Base-by-base conservation (phyloP, 2,888 invertebrate species). In the Eubasilissa splendida region DNA sequence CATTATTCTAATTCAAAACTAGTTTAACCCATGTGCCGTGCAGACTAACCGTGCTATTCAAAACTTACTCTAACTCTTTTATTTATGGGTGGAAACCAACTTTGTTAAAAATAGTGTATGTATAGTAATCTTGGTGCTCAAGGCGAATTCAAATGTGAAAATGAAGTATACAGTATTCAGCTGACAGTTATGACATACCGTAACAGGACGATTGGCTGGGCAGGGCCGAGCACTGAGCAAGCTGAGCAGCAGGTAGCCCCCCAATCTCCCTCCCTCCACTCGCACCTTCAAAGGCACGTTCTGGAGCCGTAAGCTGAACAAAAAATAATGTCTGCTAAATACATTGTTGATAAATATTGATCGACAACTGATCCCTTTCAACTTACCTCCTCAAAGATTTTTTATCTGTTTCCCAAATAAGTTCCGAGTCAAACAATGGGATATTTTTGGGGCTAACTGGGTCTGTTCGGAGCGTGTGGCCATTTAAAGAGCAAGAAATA, bases 331-430 rank as follows among this genome's bases (percentile, higher is more conserved):
- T 58, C 58, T 58, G 4, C n/a, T 58, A 58, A 11, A 8, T 58
- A 2, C 9, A 9, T 58, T 58, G 58, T 58, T 11, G 4, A 14
- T n/a, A 14, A 58, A 8, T 58, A n/a, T n/a, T 58, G 58, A 22
- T 52, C 9, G n/a, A 58, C 11, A 58, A 58, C 42, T 42, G 42
- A 42, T 42, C 7, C 42, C 42, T 42, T 42, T 42, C 63, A 71
- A 58, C 85, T 82, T 87, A 93, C 93, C 92, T 92, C 85, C 95
- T 91, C 84, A 95, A 90, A 81, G 92, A 91, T 84, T 92, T 91
- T 87, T 94, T 94, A 84, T 94, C 94, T 3, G 94, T 93, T 87
- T 95, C 95, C 96, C 96, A 96, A 75, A 95, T 92, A 78, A 96
- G 91, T 86, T 95, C 94, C 33, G 93, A 94, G 83, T 93, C 93